phyloP scores from a whole-genome alignment of 2,888 invertebrate species.

The Chloromyia formosa region DNA sequence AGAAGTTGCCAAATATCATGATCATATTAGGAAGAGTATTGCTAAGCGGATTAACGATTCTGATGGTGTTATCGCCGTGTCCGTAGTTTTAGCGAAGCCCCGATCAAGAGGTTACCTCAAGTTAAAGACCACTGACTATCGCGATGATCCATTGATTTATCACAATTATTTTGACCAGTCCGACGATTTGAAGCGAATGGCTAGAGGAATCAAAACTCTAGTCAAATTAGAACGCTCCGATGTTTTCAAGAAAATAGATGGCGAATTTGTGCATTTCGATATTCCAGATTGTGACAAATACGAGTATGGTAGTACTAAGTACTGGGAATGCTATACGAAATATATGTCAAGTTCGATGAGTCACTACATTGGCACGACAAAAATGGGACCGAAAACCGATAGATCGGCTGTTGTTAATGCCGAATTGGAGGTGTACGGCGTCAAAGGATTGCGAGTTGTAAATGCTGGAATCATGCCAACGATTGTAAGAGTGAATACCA shows the following conservation, averaged over 20 bases:
- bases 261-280: constrained; percentile 70
- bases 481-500: constrained; percentile 69
- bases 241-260: constrained; percentile 62
- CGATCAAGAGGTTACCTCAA: not conserved
- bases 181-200: constrained; percentile 65
- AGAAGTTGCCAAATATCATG: not conserved
- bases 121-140: constrained; percentile 66
- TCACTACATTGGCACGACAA: constrained; percentile 74
- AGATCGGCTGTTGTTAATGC: constrained; percentile 67
- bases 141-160: constrained; percentile 68
- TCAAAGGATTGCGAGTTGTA: constrained; percentile 68
- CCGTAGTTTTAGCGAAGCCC: not conserved
- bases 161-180: constrained; percentile 70
- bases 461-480: constrained; percentile 74
- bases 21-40: not conserved
- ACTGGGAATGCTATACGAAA: constrained; percentile 85
- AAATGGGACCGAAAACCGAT: constrained; percentile 69
- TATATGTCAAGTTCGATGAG: constrained; percentile 81
- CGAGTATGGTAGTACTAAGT: constrained; percentile 80
- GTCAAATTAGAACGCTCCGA: constrained; percentile 57
- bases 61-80: constrained; percentile 57
- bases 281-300: constrained; percentile 86
- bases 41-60: not conserved
- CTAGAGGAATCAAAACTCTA: too few species aligned
- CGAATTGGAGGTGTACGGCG: constrained; percentile 66